phyloP scores from a whole-genome alignment of 2,888 invertebrate species.

The Cordilura impudica region DNA sequence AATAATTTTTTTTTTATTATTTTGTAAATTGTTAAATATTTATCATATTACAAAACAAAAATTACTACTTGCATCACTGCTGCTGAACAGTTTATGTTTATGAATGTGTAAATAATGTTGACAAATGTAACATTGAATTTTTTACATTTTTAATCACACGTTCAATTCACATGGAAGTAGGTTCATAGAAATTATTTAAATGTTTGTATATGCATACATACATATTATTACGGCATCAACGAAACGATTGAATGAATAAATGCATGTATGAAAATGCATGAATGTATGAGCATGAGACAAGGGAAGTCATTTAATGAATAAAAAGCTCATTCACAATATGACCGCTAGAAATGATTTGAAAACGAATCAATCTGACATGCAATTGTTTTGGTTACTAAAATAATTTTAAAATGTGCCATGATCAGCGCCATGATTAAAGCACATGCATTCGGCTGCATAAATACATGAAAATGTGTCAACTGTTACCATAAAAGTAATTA shows the following conservation, averaged over 20 bases:
- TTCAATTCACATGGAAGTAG: conserved; percentile 14
- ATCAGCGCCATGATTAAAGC: conserved; percentile 56
- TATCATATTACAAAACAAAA: conserved; percentile 48
- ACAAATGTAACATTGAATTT: conserved; percentile 54
- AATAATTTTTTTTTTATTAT: conserved; percentile 10
- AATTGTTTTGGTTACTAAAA: conserved; percentile 31
- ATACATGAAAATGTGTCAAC: conserved; percentile 8
- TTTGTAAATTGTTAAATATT: conserved; percentile 55
- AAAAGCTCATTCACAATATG: conserved; percentile 52
- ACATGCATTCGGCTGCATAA: neutral
- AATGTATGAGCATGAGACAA: neutral
- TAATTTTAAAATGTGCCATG: conserved; percentile 56
- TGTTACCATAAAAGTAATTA: conserved; percentile 34
- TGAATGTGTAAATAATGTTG: neutral
- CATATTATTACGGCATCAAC: neutral
- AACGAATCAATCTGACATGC: conserved; percentile 56
- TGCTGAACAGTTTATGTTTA: too few species aligned
- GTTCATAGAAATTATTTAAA: neutral
- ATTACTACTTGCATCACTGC: neutral
- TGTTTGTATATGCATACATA: neutral
- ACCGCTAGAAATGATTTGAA: conserved; percentile 57
- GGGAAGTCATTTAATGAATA: conserved; percentile 43
- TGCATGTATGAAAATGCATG: neutral
- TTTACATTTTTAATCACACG: conserved; percentile 17
- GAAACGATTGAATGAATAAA: conserved; percentile 9